Evolutionary conservation across 2,113 vertebrate species (phyloP).

Genomic region (Noctilio leporinus): DNA sequence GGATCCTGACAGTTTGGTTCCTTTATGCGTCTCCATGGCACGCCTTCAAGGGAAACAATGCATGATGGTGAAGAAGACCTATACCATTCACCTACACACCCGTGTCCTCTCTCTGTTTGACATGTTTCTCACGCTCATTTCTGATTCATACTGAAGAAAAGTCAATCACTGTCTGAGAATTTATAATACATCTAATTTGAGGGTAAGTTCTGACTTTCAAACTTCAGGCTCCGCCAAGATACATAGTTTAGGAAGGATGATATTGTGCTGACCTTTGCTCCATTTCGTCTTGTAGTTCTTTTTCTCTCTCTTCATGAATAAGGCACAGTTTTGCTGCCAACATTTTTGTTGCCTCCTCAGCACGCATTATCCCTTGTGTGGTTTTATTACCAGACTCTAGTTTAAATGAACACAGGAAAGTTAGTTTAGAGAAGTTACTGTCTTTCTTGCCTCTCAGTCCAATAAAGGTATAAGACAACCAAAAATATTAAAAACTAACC

Average conservation of each 20-base stretch:
- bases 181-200: not conserved
- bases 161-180: not conserved
- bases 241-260: not conserved
- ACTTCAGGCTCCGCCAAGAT: not conserved
- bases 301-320: slow-evolving; percentile 87
- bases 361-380: slow-evolving; percentile 82
- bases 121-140: not conserved
- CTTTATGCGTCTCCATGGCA: not conserved
- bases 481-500: not conserved
- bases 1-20: not conserved
- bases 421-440: slow-evolving; percentile 10
- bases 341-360: slow-evolving; percentile 89
- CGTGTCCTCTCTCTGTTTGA: not conserved
- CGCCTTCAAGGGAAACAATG: not conserved
- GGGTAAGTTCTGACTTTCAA: not conserved
- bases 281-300: slow-evolving; percentile 83
- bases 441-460: not conserved
- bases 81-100: not conserved
- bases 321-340: slow-evolving; percentile 87
- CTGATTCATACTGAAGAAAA: not conserved
- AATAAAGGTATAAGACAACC: not conserved
- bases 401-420: slow-evolving; percentile 23
- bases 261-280: slow-evolving; percentile 81
- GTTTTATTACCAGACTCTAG: slow-evolving; percentile 81
- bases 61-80: not conserved